Evolutionary conservation across 2,797 vertebrate species (phyloP), one percentile per base, ranked within the genome.

Genomic region (Danio jaintianensis): DNA sequence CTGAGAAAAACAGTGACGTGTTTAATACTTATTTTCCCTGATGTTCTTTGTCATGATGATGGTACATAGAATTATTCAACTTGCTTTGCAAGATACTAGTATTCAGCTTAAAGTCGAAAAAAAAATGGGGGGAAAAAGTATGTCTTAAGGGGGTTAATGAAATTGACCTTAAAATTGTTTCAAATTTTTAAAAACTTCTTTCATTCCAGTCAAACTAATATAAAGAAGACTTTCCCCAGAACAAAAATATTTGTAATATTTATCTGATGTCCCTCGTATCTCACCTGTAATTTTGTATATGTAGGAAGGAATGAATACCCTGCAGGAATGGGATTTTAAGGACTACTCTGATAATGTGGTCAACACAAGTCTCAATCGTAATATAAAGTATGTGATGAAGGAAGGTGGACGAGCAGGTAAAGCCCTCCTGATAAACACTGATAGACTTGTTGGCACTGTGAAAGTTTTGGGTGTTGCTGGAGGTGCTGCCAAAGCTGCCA

Each of bases 331-430:
- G 90, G 82, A 94, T 89, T 95, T 94, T 67, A 91, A 93, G 75
- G 66, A 90, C 75, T 94, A 93, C 10, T 84, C 87, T 0, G 92
- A 94, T 9, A 92, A 85, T 85, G 93, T 94, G 84, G 83, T 90
- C 0, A 90, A 91, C 61, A 91, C 92, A 6, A 90, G 93, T 80
- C 89, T 94, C 4, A 93, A 92, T 86, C 92, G 91, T 71, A 92
- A 93, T 52, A 83, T 94, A 58, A 93, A 94, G 53, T 91, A 94
- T 2, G 93, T 94, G 0, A 83, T 94, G 90, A 94, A 93, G 82
- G 94, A 95, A 67, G 93, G 93, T 0, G 92, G 92, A 6, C 90
- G 92, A 0, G 92, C 92, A 0, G 93, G 93, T 42, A 95, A 93
- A 84, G 91, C 93, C 2, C 84, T 93, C 13, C 68, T 92, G 15